Base-by-base conservation (phyloP, 2,888 invertebrate genomes). In the Brachypterus glaber region DNA sequence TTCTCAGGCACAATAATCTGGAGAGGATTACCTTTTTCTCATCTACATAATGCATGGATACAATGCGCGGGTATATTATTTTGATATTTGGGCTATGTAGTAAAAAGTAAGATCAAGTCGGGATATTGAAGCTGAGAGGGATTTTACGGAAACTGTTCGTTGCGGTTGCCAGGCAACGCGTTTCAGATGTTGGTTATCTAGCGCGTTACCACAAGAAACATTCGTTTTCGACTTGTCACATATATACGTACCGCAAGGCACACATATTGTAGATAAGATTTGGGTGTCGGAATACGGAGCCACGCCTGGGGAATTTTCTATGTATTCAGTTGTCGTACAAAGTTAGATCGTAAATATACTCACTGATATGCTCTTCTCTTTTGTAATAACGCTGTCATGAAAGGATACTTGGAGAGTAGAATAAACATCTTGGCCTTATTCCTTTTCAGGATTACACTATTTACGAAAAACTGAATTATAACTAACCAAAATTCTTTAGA, bases 221-320 rank as follows among this genome's bases (percentile, higher is more conserved):
- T 62, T 59, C 56, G 55, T 58, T 56, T 51, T 54, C 55, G 52
- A 58, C 55, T 57, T 57, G 59, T 59, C 59, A 59, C 59, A 58
- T 57, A 50, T 33, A 51, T 53, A 54, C 45, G 49, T 52, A 52
- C 48, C 47, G 43, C 43, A 45, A 44, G 40, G 48, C 50, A 46
- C 54, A 54, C 52, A 56, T 53, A 58, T 59, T 56, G 48, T 51
- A 59, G 58, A 60, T 59, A 59, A 59, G 57, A 57, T 59, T 57
- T 53, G 46, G 50, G 46, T 47, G 51, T 46, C 45, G 46, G 48
- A 45, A 50, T 49, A 41, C 39, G 35, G 40, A 43, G 39, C 17
- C 38, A 30, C 49, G 45, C 42, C 43, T 43, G 37, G 50, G 49
- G 47, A 51, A 50, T 49, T 46, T 49, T 44, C 47, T 44, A 41